phyloP scores from a whole-genome alignment of 2,888 invertebrate genomes.

The Lymantria monacha region DNA sequence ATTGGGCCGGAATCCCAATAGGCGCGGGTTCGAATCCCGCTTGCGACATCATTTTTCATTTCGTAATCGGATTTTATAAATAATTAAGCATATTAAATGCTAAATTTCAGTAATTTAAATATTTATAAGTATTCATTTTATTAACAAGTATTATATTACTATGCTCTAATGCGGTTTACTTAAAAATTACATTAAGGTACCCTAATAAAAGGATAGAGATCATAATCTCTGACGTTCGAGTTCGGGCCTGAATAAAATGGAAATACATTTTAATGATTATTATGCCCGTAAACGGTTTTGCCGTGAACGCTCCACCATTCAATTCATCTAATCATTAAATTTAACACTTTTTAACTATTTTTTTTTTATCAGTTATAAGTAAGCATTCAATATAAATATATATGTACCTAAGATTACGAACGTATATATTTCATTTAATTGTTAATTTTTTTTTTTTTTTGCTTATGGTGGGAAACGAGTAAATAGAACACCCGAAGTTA shows the following conservation, averaged over 20 bases:
- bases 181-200: conserved; percentile 33
- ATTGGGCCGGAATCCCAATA: too few relatives aligned
- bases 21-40: too few relatives aligned
- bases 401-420: background rate
- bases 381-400: conserved; percentile 1
- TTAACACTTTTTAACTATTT: conserved; percentile 63
- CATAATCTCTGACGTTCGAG: conserved; percentile 71
- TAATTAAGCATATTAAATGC: too few relatives aligned
- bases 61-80: too few relatives aligned
- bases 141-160: too few relatives aligned
- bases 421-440: too few relatives aligned
- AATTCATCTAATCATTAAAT: conserved; percentile 59
- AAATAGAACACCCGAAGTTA: too few relatives aligned
- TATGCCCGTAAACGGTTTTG: conserved; percentile 73
- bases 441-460: too few relatives aligned
- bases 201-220: conserved; percentile 76
- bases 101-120: too few relatives aligned
- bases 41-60: too few relatives aligned
- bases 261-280: conserved; percentile 78
- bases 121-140: too few relatives aligned
- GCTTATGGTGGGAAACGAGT: too few relatives aligned
- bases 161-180: background rate
- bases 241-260: conserved; percentile 74
- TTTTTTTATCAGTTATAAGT: conserved; percentile 12
- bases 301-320: conserved; percentile 60